Evolutionary conservation across 2,113 vertebrate genomes (phyloP).

Genomic region (Sus scrofa): DNA sequence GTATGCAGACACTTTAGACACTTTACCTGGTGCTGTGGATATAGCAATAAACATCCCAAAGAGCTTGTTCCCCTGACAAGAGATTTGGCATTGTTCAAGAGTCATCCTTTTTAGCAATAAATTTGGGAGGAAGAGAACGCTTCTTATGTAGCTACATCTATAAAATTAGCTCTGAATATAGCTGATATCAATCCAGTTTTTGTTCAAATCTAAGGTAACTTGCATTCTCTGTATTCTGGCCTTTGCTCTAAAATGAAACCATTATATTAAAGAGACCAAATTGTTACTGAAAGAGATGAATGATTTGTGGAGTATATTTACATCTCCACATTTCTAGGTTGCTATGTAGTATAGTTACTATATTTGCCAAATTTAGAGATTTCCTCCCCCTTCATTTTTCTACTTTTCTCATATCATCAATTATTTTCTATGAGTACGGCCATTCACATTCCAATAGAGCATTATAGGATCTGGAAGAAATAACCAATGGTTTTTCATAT

Average conservation of each 20-base stretch:
- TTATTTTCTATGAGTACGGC: background rate
- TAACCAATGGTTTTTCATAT: background rate
- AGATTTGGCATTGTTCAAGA: background rate
- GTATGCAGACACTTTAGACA: background rate
- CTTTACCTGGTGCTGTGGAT: background rate
- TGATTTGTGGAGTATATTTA: background rate
- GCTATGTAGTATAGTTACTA: background rate
- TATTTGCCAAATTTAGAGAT: background rate
- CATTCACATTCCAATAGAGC: background rate
- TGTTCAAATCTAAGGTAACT: background rate
- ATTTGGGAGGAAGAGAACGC: background rate
- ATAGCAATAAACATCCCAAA: accelerated
- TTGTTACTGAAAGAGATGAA: background rate
- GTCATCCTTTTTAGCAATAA: background rate
- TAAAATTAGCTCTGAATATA: background rate
- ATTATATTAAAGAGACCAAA: background rate
- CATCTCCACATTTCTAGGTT: background rate
- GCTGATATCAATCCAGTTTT: background rate
- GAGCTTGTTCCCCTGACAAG: background rate
- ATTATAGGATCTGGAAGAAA: background rate
- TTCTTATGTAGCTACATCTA: background rate
- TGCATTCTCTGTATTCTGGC: background rate
- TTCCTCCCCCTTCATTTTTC: background rate
- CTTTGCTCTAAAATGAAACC: conserved; percentile 1
- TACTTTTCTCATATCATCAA: background rate